Evolutionary conservation across 2,888 invertebrate genomes (phyloP).

Genomic region (Acleris literana): DNA sequence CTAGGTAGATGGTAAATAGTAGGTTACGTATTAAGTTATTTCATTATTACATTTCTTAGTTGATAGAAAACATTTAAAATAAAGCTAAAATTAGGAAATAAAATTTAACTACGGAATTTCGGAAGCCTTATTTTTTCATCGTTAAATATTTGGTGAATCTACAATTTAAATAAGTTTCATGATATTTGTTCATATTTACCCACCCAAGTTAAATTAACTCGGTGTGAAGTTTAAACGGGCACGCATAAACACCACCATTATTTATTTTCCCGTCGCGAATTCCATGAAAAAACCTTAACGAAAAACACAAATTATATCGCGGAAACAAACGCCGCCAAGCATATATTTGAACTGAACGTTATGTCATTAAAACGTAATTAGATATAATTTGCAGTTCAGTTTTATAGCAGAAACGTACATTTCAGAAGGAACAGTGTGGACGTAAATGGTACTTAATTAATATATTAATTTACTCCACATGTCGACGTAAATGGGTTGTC

Average conservation of each 20-base stretch:
- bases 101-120: too few relatives aligned
- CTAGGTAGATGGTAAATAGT: not conserved
- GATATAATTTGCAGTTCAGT: slow-evolving; percentile 31
- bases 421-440: slow-evolving; percentile 16
- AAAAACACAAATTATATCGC: slow-evolving; percentile 5
- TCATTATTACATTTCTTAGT: too few relatives aligned
- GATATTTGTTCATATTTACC: too few relatives aligned
- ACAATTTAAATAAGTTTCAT: too few relatives aligned
- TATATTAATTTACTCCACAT: slow-evolving; percentile 27
- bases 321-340: slow-evolving; percentile 9
- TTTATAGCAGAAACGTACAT: slow-evolving; percentile 27
- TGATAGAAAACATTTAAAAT: not conserved
- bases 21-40: too few relatives aligned
- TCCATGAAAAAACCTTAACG: not conserved
- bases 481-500: slow-evolving; percentile 19
- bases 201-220: too few relatives aligned
- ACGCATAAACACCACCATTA: not conserved
- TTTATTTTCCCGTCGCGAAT: not conserved
- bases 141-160: too few relatives aligned
- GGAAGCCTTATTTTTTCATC: too few relatives aligned
- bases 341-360: slow-evolving; percentile 23
- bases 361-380: slow-evolving; percentile 28
- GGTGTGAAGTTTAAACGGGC: not conserved
- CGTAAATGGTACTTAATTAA: slow-evolving; percentile 33
- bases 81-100: too few relatives aligned